phyloP scores from a whole-genome alignment of 2,797 vertebrate genomes.

The Austrolebias charrua region DNA sequence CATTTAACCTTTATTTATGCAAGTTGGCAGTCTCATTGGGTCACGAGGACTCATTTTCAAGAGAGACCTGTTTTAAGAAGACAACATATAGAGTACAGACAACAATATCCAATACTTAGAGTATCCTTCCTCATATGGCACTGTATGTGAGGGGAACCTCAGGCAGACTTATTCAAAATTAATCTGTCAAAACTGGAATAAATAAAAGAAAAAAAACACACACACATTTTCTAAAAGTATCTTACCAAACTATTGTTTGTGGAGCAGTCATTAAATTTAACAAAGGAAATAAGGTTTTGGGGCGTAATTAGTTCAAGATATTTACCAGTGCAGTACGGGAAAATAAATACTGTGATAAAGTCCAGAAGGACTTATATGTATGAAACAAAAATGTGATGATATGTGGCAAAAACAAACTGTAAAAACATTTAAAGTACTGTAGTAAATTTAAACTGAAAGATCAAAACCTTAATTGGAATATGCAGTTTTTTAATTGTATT shows the following conservation, averaged over 20 bases:
- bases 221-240: not conserved
- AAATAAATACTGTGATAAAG: conserved; percentile 19
- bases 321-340: conserved; percentile 10
- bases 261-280: conserved; percentile 2
- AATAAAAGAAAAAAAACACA: not conserved
- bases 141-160: not conserved
- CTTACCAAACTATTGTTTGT: not conserved
- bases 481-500: too few relatives aligned
- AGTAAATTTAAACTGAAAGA: too few relatives aligned
- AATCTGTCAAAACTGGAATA: not conserved
- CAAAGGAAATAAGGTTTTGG: not conserved
- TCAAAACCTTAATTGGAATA: too few relatives aligned
- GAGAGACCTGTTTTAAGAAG: too few relatives aligned
- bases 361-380: conserved; percentile 10
- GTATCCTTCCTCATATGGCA: not conserved
- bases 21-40: too few relatives aligned
- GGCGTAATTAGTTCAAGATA: conserved; percentile 37
- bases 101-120: too few relatives aligned
- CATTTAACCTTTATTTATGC: too few relatives aligned
- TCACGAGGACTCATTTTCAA: too few relatives aligned
- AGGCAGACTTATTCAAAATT: not conserved
- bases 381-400: conserved; percentile 1
- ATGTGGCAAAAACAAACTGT: too few relatives aligned
- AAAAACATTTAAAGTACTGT: too few relatives aligned
- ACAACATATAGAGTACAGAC: too few relatives aligned